Percentiles rank a stretch among this genome's conserved stretches.
Conservation (phyloP, 2,888 invertebrate genomes). For the Acanthoscelides obtectus region DNA sequence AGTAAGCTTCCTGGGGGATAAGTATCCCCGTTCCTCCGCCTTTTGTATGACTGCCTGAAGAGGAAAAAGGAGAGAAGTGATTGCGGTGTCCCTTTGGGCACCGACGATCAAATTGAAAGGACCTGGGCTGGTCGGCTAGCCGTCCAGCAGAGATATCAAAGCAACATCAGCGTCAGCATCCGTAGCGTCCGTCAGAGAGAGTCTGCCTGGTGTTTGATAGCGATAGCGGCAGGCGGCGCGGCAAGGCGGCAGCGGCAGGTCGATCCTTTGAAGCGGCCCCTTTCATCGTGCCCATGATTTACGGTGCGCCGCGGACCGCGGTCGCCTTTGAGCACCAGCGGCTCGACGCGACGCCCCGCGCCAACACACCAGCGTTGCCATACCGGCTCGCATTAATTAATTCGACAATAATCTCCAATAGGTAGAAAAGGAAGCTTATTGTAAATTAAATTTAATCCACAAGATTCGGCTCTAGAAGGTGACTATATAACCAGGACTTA, state of each 20-base stretch:
- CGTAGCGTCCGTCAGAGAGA: neutral
- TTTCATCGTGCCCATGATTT: neutral
- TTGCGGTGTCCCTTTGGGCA: neutral
- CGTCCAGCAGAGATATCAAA: neutral
- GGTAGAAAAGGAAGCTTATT: too few relatives aligned
- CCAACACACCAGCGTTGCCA: neutral
- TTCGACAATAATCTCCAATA: neutral
- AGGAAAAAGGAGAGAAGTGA: neutral
- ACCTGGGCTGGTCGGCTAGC: neutral
- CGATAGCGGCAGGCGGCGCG: neutral
- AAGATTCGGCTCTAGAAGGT: too few relatives aligned
- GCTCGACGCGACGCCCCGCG: neutral
- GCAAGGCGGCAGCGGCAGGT: neutral
- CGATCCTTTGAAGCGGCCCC: neutral
- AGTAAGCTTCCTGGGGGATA: too few relatives aligned
- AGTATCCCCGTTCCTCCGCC: too few relatives aligned
- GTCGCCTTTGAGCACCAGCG: neutral
- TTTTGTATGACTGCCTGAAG: too few relatives aligned
- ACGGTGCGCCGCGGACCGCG: neutral
- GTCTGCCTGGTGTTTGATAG: neutral
- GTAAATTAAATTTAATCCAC: too few relatives aligned
- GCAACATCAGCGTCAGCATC: neutral
- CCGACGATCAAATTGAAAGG: neutral
- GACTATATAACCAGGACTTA: too few relatives aligned
- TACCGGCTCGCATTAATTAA: neutral